These are phyloP conservation scores for Drosophila prolongata DNA, from an alignment of 2,888 invertebrate species.

Conservation along the genomic window DNA sequence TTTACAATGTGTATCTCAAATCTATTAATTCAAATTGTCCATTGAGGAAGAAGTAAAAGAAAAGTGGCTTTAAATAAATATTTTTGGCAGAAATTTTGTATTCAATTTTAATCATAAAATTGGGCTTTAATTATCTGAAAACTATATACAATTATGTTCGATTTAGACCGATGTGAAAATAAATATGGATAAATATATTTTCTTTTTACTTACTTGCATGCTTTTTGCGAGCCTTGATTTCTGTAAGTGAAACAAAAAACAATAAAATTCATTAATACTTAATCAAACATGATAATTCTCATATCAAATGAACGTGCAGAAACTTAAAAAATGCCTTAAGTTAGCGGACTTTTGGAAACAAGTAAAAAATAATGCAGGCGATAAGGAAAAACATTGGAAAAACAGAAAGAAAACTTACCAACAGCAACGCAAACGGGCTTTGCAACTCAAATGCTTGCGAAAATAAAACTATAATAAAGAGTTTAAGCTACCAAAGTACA, in stretches of 20 bases:
- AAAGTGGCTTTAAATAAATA: too few relatives aligned
- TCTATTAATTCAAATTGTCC: too few relatives aligned
- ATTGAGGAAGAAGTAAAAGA: too few relatives aligned
- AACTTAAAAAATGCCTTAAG: conserved; percentile 16
- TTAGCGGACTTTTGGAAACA: conserved; percentile 9
- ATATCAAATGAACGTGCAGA: conserved; percentile 16
- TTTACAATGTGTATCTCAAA: too few relatives aligned
- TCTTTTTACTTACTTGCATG: conserved; percentile 86
- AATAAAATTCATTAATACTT: conserved; percentile 2
- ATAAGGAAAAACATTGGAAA: conserved; percentile 8
- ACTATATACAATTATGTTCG: too few relatives aligned
- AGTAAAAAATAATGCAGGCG: conserved; percentile 19
- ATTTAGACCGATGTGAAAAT: background rate
- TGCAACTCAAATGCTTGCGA: conserved; percentile 50
- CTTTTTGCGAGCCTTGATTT: conserved; percentile 90
- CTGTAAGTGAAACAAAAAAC: conserved; percentile 83
- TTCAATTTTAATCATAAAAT: too few relatives aligned
- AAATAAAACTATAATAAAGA: conserved; percentile 31
- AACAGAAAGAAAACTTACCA: conserved; percentile 57
- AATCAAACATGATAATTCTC: too few relatives aligned
- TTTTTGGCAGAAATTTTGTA: too few relatives aligned
- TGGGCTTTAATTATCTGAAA: too few relatives aligned
- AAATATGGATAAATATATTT: background rate
- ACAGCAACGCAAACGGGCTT: conserved; percentile 43
- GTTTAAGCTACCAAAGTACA: conserved; percentile 34